Evolutionary conservation across 2,888 invertebrate genomes (phyloP).

Genomic region (Pyrochroa serraticornis): DNA sequence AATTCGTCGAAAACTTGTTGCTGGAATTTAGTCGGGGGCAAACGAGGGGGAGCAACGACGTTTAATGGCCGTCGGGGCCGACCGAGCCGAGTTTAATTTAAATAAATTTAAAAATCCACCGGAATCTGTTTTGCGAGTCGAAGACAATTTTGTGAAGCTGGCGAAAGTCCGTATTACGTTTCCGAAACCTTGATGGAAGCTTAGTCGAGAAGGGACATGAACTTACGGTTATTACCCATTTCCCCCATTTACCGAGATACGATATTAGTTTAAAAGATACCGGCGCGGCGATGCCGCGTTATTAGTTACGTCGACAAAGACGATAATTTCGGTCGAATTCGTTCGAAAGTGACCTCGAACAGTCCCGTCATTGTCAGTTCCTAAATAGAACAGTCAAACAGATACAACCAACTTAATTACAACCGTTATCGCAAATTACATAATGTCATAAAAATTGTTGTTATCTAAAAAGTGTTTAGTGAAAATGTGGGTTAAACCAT

Average conservation of each 20-base stretch:
- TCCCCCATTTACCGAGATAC: constrained; percentile 64
- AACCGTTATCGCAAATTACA: too few species aligned
- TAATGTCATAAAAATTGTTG: background rate
- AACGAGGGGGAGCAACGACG: constrained; percentile 11
- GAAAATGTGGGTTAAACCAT: background rate
- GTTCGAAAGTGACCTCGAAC: too few species aligned
- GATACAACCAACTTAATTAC: too few species aligned
- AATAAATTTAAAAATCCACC: constrained; percentile 32
- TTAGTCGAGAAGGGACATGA: constrained; percentile 67
- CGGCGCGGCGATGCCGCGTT: constrained; percentile 32
- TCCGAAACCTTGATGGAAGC: constrained; percentile 64
- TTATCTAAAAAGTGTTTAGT: background rate
- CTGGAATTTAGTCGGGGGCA: constrained; percentile 1
- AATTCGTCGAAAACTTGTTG: constrained; percentile 19
- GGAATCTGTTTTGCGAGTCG: constrained; percentile 61
- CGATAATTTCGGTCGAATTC: constrained; percentile 4
- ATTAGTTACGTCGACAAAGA: background rate
- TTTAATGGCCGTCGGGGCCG: constrained; percentile 13
- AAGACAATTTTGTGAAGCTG: constrained; percentile 68
- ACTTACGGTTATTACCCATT: constrained; percentile 72
- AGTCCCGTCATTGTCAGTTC: too few species aligned
- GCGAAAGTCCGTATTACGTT: constrained; percentile 72
- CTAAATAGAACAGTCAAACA: too few species aligned
- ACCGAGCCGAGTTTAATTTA: constrained; percentile 21
- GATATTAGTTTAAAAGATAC: constrained; percentile 61